Base-by-base conservation (phyloP, 2,113 vertebrate genomes). In the Hucho hucho region DNA sequence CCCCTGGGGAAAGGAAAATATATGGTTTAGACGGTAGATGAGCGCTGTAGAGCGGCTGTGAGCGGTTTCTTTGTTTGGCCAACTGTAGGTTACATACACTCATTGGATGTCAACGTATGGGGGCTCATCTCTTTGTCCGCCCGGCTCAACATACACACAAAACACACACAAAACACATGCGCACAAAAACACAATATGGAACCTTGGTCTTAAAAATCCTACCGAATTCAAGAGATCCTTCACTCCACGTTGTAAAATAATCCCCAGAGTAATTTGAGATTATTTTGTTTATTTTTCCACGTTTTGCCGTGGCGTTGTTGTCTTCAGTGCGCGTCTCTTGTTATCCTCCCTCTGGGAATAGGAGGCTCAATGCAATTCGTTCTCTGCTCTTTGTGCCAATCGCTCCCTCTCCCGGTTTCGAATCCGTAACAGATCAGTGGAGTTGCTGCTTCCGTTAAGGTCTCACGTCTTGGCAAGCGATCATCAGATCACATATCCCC, bases 41-140 rank as follows among this genome's bases (percentile, higher is more conserved):
- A 70, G 25, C 46, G 29, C 67, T 63, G 37, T 22, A 26, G 56
- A 70, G 67, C 53, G 66, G 72, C 72, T 80, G 64, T 73, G 88
- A 86, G 87, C 74, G 80, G 86, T 81, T 90, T 90, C 92, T 93
- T 93, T 93, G 92, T 93, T 92, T 92, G 89, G 89, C 87, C 90
- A 92, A 87, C 87, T 90, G 89, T 88, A 89, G 85, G 91, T 91
- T 92, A 90, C 71, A 32, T 58, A 73, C 86, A 90, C 87, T 86
- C 89, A 84, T 86, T 76, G 84, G 86, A 91, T 91, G 90, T 90
- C 88, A 70, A 76, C 72, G 78, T 76, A 90, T 79, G 89, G 88
- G 88, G 90, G 58, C 87, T 89, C 84, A 75, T 88, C 90, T 92
- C 90, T 93, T 93, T 93, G 92, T 93, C 92, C 89, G 84, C 86